Conservation (phyloP, 2,797 vertebrate genomes). For the Paedocypris micromegethes region DNA sequence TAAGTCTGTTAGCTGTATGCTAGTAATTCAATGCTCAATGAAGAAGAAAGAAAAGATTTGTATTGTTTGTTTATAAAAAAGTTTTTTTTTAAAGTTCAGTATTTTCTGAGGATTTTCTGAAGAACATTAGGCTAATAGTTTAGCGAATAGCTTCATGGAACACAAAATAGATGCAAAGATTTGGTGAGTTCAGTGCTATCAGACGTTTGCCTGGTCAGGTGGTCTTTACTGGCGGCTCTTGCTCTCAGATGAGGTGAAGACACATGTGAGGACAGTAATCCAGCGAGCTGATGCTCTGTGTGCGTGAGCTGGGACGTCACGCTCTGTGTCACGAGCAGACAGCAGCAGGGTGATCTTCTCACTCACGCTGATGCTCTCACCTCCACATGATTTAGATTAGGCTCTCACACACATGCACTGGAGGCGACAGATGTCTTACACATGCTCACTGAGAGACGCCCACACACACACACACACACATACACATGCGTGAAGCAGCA, state of each 20-base stretch:
- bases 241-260: background rate
- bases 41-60: no score
- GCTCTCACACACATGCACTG: conserved; percentile 25
- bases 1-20: no score
- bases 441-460: conserved; percentile 19
- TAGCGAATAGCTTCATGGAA: no score
- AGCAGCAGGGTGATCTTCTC: conserved; percentile 39
- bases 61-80: no score
- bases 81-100: no score
- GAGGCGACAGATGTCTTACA: conserved; percentile 34
- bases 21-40: no score
- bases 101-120: no score
- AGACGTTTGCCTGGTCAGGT: no score
- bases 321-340: conserved; percentile 31
- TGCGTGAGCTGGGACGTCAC: conserved; percentile 32
- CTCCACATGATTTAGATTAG: conserved; percentile 28
- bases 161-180: no score
- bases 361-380: conserved; percentile 41
- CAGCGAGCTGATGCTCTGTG: conserved; percentile 13
- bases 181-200: no score
- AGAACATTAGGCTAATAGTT: no score
- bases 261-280: conserved; percentile 14
- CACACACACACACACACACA: conserved; percentile 30
- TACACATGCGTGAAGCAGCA: background rate
- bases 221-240: no score